Evolutionary conservation across 2,113 vertebrate genomes (phyloP), one percentile per base, ranked within the genome.

Genomic region (Brachypteracias leptosomus): DNA sequence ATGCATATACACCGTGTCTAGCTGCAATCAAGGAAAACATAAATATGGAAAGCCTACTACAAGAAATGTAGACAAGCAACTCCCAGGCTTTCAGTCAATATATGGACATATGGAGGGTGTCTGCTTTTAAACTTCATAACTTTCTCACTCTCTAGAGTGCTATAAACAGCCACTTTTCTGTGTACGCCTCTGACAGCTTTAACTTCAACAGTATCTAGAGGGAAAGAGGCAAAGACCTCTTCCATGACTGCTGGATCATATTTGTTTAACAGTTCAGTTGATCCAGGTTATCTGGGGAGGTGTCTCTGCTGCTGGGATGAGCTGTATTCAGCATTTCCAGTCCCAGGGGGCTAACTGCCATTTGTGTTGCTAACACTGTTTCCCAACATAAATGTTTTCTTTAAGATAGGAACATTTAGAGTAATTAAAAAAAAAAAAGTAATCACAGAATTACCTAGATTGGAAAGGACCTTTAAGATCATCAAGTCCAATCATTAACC

Each of bases 331-430:
- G 62, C 66, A 28, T 19, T 65, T 59, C 38, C 62, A 68, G 58
- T 29, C 77, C 49, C 49, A 46, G 0, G 0, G 19, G 1, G 0
- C 18, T 59, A 16, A 47, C 52, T 59, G 75, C 54, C 10, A 0
- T 28, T 70, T 49, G 35, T 6, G 16, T 25, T 81, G n/a, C 5
- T 54, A 31, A 25, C 0, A 0, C 51, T 31, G 20, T 33, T 75
- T 62, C 22, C 62, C 54, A 71, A 36, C 11, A 6, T 42, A 78
- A 51, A 51, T 11, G 21, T 29, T 42, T 68, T 40, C 66, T 74
- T 82, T 31, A 11, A 16, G 36, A 35, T 0, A 49, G 11, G 31
- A 90, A 47, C 16, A 52, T 16, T 5, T 47, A n/a, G 68, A 70
- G 7, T 29, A 49, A 84, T 7, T 7, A n/a, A 15, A 15, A 35